Evolutionary conservation across 2,888 invertebrate genomes (phyloP), one percentile per base, ranked within the genome.

Genomic region (Beris morrisii): DNA sequence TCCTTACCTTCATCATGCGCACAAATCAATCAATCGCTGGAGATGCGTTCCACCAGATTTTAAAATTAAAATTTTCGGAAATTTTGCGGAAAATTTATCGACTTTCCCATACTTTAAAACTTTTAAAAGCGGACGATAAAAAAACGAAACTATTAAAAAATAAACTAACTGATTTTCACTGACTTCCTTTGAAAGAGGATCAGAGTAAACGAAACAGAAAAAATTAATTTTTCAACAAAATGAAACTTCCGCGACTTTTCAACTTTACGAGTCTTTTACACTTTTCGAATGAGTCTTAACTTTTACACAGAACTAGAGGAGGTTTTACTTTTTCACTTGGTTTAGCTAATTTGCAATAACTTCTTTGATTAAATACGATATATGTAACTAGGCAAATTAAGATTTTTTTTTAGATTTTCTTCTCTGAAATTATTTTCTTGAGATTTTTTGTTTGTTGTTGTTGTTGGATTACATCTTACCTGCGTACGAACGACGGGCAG

Each of bases 1-100:
- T 68, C 63, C 68, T 68, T 68, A 68, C 68, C 68, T 68, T 68
- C 68, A 68, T 68, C 52, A 52, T 61, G 63, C 56, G 56, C 44
- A 53, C 30, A 65, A 54, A 50, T 57, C 63, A 56, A 43, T 56
- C 56, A 67, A 57, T 66, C 63, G 66, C 46, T 66, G 65, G 46
- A 64, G 68, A 57, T 64, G 63, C 12, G 30, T 68, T 66, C 68
- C 65, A 63, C 68, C 68, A 64, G 52, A 63, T 55, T 56, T 56
- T 56, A 43, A 28, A 28, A 11, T 38, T 32, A 28, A 32, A 54
- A 32, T 32, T 31, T 54, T 54, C 32, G 32, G 30, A 45, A 44
- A 44, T 67, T 52, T 22, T 67, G 64, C 30, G 28, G 54, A 46
- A 52, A 50, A 55, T 61, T 54, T 67, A 55, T 48, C 48, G 30